phyloP scores from a whole-genome alignment of 2,888 invertebrate species.

The Zaprionus obscuricornis region DNA sequence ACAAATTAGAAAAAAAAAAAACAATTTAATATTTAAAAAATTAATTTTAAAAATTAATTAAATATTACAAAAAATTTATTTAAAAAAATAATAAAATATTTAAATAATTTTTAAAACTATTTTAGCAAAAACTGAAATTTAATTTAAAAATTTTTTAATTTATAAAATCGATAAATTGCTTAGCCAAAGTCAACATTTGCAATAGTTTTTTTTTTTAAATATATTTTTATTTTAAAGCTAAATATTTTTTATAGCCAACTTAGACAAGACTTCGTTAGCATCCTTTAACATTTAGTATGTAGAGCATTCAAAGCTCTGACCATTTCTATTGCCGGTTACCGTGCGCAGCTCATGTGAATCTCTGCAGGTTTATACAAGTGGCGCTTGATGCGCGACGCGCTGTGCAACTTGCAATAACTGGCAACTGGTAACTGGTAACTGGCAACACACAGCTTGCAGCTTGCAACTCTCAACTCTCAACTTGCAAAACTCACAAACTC shows the following conservation, averaged over 20 bases:
- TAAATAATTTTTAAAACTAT: too few relatives aligned
- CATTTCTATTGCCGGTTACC: conserved; percentile 52
- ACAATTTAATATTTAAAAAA: too few relatives aligned
- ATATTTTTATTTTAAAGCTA: too few relatives aligned
- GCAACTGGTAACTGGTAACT: conserved; percentile 21
- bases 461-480: conserved; percentile 44
- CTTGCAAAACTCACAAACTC: conserved; percentile 36
- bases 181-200: too few relatives aligned
- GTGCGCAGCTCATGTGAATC: conserved; percentile 46
- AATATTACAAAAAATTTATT: too few relatives aligned
- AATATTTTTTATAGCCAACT: too few relatives aligned
- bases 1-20: background rate
- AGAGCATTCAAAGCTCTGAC: conserved; percentile 45
- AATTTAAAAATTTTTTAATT: too few relatives aligned
- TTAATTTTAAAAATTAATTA: too few relatives aligned
- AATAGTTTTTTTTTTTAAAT: too few relatives aligned
- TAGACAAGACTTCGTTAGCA: background rate
- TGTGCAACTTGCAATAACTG: background rate
- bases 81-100: too few relatives aligned
- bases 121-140: too few relatives aligned
- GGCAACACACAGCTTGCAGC: conserved; percentile 20
- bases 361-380: conserved; percentile 55
- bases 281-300: background rate
- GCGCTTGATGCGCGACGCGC: conserved; percentile 9
- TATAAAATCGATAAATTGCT: too few relatives aligned